Percentiles rank a stretch among this genome's conserved stretches.
Conservation (phyloP, 2,888 invertebrate species). For the Octonoba sinensis region DNA sequence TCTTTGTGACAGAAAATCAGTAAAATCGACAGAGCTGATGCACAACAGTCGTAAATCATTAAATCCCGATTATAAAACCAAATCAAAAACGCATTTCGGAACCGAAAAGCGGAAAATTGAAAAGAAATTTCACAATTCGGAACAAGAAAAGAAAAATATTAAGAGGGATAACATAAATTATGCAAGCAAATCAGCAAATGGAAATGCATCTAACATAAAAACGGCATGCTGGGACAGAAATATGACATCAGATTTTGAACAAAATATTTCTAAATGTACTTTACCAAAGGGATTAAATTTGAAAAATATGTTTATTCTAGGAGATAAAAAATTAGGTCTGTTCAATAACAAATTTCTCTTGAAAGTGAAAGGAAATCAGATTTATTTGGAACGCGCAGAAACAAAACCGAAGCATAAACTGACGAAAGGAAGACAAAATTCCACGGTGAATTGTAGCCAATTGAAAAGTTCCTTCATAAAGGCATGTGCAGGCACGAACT, state of each 20-base stretch:
- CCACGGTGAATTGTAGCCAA: no score
- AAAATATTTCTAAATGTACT: neutral
- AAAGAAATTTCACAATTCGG: constrained; percentile 8
- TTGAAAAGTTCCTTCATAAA: no score
- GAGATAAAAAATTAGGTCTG: constrained; percentile 22
- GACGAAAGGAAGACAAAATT: neutral
- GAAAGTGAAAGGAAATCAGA: constrained; percentile 32
- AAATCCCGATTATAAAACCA: no score
- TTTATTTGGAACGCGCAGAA: constrained; percentile 8
- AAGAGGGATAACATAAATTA: constrained; percentile 17
- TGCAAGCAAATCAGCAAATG: neutral
- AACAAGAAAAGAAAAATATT: constrained; percentile 18
- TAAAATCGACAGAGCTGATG: no score
- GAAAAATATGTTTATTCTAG: constrained; percentile 32
- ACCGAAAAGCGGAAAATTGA: no score
- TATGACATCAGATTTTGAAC: no score
- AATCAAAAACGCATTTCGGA: no score
- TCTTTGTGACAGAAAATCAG: no score
- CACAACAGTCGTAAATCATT: no score
- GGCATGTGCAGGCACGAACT: neutral
- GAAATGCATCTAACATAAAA: neutral
- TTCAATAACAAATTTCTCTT: constrained; percentile 18
- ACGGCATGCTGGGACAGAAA: constrained; percentile 8
- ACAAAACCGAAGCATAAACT: constrained; percentile 1
- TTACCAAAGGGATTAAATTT: constrained; percentile 21